These are phyloP conservation scores for Eupleurogrammus muticus DNA, from an alignment of 2,797 vertebrate genomes.

Conservation along the genomic window DNA sequence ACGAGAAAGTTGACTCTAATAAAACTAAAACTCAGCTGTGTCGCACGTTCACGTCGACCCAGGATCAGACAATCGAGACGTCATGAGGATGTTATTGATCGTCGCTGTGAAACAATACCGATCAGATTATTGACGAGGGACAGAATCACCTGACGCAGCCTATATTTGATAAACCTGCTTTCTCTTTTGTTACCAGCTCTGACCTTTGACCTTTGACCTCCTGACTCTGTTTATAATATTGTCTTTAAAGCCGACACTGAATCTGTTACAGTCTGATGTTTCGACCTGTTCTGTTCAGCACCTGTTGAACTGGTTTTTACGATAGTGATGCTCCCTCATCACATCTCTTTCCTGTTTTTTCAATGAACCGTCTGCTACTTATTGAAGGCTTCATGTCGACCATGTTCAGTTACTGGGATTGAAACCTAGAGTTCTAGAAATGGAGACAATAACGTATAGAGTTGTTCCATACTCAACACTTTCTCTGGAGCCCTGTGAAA, in stretches of 20 bases:
- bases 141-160: background rate
- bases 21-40: no score
- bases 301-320: background rate
- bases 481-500: constrained; percentile 48
- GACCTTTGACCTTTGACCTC: constrained; percentile 47
- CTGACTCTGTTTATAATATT: background rate
- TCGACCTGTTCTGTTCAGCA: background rate
- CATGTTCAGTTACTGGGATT: no score
- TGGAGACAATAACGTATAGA: no score
- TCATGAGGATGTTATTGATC: no score
- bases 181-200: background rate
- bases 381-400: no score
- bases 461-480: constrained; percentile 34
- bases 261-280: background rate
- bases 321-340: no score
- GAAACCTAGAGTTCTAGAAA: no score
- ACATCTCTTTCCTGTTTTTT: background rate
- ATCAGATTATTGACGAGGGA: background rate
- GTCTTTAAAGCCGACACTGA: background rate
- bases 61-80: background rate
- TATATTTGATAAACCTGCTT: background rate
- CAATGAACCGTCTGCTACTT: no score
- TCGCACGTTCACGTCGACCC: no score
- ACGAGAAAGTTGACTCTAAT: no score
- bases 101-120: background rate